Conservation (phyloP, 2,113 vertebrate genomes). For the Hippopotamus amphibius region DNA sequence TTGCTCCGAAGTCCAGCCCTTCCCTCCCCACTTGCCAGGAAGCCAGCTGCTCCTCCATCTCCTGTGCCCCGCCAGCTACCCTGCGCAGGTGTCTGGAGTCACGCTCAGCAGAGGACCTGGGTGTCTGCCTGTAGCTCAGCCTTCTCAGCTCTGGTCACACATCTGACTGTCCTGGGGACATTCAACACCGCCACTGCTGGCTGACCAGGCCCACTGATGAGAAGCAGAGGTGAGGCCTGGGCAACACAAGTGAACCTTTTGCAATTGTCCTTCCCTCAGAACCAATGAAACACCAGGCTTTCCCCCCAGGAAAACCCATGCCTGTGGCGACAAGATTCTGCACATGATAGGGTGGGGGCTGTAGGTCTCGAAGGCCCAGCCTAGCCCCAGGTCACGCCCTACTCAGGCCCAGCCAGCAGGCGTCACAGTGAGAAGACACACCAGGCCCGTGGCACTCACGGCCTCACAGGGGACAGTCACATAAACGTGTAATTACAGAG, state of each 20-base stretch:
- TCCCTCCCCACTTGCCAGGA: neutral
- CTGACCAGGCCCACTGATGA: neutral
- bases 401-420: neutral
- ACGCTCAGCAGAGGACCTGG: neutral
- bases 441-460: neutral
- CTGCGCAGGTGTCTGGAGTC: neutral
- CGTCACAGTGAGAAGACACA: neutral
- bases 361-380: neutral
- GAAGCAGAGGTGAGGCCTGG: neutral
- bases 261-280: neutral
- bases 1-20: neutral
- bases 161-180: neutral
- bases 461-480: neutral
- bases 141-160: neutral
- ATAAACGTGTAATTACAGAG: neutral
- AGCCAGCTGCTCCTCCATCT: neutral
- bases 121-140: neutral
- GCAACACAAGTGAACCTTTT: neutral
- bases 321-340: neutral
- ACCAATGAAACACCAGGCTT: neutral
- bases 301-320: neutral
- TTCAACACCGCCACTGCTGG: neutral
- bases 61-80: neutral
- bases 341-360: neutral
- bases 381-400: neutral